These are phyloP conservation scores for Drosophila gunungcola DNA, from an alignment of 1,140 invertebrate genomes.

Conservation along the genomic window DNA sequence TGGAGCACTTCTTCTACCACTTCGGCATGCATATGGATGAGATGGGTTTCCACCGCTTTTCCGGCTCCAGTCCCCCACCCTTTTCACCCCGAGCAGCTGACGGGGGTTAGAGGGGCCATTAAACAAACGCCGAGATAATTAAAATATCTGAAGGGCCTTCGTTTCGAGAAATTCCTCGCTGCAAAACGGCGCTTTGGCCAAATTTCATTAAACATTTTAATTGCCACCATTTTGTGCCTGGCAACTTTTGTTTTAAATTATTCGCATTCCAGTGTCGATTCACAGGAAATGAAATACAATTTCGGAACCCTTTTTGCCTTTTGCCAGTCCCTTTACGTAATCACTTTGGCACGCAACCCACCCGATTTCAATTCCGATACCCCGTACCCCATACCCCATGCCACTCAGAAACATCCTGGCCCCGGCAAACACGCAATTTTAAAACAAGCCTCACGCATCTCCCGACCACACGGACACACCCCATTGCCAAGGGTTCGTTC, in stretches of 20 bases:
- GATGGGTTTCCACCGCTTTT: constrained; percentile 38
- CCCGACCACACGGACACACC: constrained; percentile 54
- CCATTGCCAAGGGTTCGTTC: constrained; percentile 22
- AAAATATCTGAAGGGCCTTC: constrained; percentile 67
- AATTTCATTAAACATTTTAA: constrained; percentile 84
- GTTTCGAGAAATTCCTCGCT: constrained; percentile 45
- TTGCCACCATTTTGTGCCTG: constrained; percentile 68
- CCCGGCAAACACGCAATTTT: constrained; percentile 69
- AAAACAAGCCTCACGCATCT: constrained; percentile 75
- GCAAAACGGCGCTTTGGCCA: constrained; percentile 37
- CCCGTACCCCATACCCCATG: constrained; percentile 26
- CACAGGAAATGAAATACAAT: constrained; percentile 69
- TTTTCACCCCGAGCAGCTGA: constrained; percentile 2
- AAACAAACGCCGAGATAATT: constrained; percentile 77
- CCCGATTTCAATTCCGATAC: constrained; percentile 33
- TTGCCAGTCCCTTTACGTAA: constrained; percentile 34
- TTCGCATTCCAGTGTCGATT: constrained; percentile 77
- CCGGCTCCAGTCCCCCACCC: background rate
- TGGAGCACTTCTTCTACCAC: background rate
- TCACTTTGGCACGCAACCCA: constrained; percentile 71
- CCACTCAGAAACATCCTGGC: constrained; percentile 13
- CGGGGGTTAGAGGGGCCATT: constrained; percentile 57
- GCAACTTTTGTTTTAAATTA: constrained; percentile 65
- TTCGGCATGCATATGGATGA: constrained; percentile 41
- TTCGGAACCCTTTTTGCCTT: constrained; percentile 48